Conservation (phyloP, 1,140 invertebrate genomes). For the Cylas formicarius region DNA sequence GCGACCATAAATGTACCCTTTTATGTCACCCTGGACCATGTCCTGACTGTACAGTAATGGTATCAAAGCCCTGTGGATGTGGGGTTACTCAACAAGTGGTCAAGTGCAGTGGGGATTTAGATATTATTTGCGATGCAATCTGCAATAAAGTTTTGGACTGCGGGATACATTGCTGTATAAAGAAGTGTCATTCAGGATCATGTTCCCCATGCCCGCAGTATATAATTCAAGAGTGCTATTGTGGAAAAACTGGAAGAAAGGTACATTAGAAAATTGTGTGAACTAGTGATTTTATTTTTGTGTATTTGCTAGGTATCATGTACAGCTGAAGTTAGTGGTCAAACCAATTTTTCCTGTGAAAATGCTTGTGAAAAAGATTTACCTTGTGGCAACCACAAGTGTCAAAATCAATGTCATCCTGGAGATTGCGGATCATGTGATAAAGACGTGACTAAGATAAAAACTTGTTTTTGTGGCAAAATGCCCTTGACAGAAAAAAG, state of each 20-base stretch:
- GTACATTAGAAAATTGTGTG: not conserved
- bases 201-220: constrained; percentile 62
- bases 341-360: constrained; percentile 54
- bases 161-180: constrained; percentile 63
- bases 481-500: constrained; percentile 49
- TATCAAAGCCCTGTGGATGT: constrained; percentile 63
- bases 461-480: constrained; percentile 80
- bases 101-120: constrained; percentile 59
- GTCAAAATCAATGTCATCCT: constrained; percentile 63
- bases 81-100: constrained; percentile 59
- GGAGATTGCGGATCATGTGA: constrained; percentile 57
- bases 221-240: constrained; percentile 48
- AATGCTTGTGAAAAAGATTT: constrained; percentile 60
- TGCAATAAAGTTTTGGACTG: constrained; percentile 70
- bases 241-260: constrained; percentile 43
- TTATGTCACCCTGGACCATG: constrained; percentile 89
- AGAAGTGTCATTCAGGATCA: constrained; percentile 67
- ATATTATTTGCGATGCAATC: constrained; percentile 62
- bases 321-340: constrained; percentile 42
- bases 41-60: constrained; percentile 63
- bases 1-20: constrained; percentile 76
- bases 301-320: no score
- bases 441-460: constrained; percentile 56
- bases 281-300: not conserved
- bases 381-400: constrained; percentile 71